Conservation (phyloP, 2,888 invertebrate species). For the Eupithecia inturbata region DNA sequence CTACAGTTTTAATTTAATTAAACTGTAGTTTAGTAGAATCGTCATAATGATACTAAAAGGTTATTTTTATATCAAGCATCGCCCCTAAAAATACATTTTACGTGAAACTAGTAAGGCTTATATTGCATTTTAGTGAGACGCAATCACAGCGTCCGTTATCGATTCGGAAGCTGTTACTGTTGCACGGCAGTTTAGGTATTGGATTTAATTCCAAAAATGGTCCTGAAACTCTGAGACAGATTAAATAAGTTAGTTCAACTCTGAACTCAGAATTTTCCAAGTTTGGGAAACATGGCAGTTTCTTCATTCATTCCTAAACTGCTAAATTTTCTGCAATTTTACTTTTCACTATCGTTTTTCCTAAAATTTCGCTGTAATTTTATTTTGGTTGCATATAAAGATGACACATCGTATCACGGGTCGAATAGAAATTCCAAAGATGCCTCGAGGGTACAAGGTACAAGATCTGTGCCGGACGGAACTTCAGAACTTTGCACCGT, state of each 20-base stretch:
- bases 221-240: not conserved
- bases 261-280: not conserved
- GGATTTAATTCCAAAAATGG: not conserved
- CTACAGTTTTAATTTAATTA: too few species aligned
- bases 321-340: not conserved
- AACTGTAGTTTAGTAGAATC: too few species aligned
- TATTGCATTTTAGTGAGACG: not conserved
- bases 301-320: not conserved
- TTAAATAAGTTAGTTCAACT: not conserved
- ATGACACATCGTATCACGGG: not conserved
- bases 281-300: not conserved
- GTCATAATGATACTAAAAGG: too few species aligned
- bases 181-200: not conserved
- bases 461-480: not conserved
- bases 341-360: not conserved
- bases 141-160: not conserved
- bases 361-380: not conserved
- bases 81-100: not conserved
- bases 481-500: conserved; percentile 1
- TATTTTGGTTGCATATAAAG: not conserved
- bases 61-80: not conserved
- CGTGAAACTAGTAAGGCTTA: not conserved
- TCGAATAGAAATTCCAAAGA: not conserved
- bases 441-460: not conserved
- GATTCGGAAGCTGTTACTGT: not conserved